Evolutionary conservation across 2,797 vertebrate species (phyloP), one percentile per base, ranked within the genome.

Genomic region (Platyrinchus mystaceus): DNA sequence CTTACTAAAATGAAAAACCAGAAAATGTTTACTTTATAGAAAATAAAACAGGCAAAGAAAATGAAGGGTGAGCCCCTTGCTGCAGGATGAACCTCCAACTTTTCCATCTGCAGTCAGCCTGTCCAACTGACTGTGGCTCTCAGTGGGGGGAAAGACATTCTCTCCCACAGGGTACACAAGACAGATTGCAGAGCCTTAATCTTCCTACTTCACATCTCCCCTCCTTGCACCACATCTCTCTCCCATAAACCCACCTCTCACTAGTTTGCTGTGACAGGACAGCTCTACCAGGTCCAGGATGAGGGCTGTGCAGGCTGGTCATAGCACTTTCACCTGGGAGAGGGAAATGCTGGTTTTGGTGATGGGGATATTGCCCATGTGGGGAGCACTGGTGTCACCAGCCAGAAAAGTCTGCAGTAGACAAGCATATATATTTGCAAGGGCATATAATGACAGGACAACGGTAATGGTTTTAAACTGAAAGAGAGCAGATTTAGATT

Each of bases 191-290:
- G 30, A 15, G 16, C 32, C 71, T 78, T 27, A 63, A 23, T 73
- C 11, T 10, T 62, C 23, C 68, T 24, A 32, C 68, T 67, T 60
- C 30, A 24, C 18, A 24, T 56, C 27, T 66, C 41, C 23, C 5
- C 15, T 74, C 12, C 41, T 82, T 56, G 24, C 9, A 30, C 30
- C 12, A 17, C 1, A 0, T 43, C 24, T 66, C n/a, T 70, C 2
- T 9, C 4, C n/a, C 21, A 23, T 34, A 55, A 50, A 30, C 30
- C 13, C 0, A 0, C 0, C 0, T 56, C 50, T 66, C 34, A 56
- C 12, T 7, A 10, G 22, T 1, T 1, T 67, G 47, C 23, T 0
- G 0, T 58, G 34, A 18, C 1, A 4, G 53, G 56, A 50, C 30
- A 50, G 9, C 67, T 58, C 71, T 68, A 30, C n/a, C 47, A 21